Base-by-base conservation (phyloP, 2,113 vertebrate genomes). In the Mobula birostris region DNA sequence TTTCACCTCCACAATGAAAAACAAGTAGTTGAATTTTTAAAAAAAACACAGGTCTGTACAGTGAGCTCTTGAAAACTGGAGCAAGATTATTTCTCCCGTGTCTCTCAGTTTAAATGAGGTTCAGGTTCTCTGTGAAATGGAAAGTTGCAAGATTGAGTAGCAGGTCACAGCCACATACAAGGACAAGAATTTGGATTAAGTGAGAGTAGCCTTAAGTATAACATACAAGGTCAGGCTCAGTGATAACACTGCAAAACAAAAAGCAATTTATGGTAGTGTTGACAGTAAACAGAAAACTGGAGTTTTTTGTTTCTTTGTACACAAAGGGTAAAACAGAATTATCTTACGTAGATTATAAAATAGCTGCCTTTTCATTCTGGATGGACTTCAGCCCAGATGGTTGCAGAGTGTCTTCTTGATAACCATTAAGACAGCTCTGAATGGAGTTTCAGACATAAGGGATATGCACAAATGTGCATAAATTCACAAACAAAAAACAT, bases 111-210 rank as follows among this genome's bases (percentile, higher is more conserved):
- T 85, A 29, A 29, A 61, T 27, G 24, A 85, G 48, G 8, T 17
- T 88, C n/a, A 88, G 24, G 61, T 90, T 90, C 85, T 88, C 83
- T 61, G 24, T 61, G 56, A 88, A 63, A 88, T 6, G 61, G 83
- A 63, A 88, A 88, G 83, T 63, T 58, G 58, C 24, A 88, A 63
- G 58, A n/a, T 66, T 1, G 85, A 88, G n/a, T 29, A 88, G 58
- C 29, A 88, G 85, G 85, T 88, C 58, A 88, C 6, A 5, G 85
- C 14, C 36, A 61, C 56, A 58, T 24, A 32, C 85, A 88, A 63
- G 29, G 58, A 29, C 12, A 29, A 63, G 58, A n/a, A 11, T 61
- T 17, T 7, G 14, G 29, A 88, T 66, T n/a, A 29, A 17, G 58
- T 63, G 85, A 7, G 85, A 63, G 36, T 1, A 88, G 61, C 63